Percentiles rank a stretch among this genome's conserved stretches.
These are phyloP conservation scores for Ornithorhynchus anatinus DNA, from an alignment of 2,113 vertebrate genomes.

Conservation along the genomic window DNA sequence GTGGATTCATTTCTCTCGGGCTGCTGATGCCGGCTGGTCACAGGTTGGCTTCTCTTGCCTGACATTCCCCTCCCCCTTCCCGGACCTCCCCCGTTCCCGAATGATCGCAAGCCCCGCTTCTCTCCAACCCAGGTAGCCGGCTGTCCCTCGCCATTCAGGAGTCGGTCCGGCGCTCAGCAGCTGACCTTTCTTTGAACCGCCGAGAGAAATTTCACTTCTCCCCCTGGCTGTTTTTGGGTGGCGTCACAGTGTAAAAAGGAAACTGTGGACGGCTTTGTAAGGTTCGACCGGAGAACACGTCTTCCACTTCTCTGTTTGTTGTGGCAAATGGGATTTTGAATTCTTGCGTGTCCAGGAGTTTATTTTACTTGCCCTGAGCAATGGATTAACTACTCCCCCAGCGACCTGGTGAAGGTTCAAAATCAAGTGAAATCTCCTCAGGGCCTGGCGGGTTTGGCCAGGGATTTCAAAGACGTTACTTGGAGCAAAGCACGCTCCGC, in stretches of 20 bases:
- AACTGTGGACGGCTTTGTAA: not conserved
- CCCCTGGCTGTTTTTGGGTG: slow-evolving; percentile 13
- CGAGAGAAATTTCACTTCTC: not conserved
- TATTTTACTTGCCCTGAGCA: slow-evolving; percentile 11
- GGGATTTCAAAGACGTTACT: not conserved
- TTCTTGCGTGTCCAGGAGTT: not conserved
- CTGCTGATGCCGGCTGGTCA: not conserved
- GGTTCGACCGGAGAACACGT: not conserved
- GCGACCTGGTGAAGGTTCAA: not conserved
- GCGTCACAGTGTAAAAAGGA: slow-evolving; percentile 16
- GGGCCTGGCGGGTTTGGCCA: not conserved
- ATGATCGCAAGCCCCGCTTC: not conserved
- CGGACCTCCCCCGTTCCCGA: not conserved
- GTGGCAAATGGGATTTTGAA: slow-evolving; percentile 39
- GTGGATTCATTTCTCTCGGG: slow-evolving; percentile 16
- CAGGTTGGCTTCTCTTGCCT: not conserved
- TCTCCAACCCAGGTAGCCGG: not conserved
- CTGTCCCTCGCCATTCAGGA: not conserved
- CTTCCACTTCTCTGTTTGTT: slow-evolving; percentile 26
- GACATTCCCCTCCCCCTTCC: no score
- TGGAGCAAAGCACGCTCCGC: not conserved
- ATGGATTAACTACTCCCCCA: not conserved
- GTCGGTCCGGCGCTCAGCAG: accelerated
- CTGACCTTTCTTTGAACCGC: not conserved
- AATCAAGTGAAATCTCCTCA: not conserved